A percentile compares a stretch with the other conserved stretches of the same genome.
Evolutionary conservation across 2,113 vertebrate species (phyloP).

Genomic region (Thamnophis sirtalis): DNA sequence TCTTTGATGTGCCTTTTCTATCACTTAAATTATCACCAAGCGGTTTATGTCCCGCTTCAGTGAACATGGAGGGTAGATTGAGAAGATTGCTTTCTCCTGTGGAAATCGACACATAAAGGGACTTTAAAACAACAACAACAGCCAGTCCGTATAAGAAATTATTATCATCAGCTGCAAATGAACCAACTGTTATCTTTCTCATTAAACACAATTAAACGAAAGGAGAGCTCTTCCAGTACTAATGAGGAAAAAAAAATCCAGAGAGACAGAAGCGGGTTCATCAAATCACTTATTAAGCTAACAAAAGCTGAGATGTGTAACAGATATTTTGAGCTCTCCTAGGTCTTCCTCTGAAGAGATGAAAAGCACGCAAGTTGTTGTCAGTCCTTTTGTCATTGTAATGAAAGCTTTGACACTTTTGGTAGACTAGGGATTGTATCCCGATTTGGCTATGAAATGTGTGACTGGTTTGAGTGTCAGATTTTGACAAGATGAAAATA

Average conservation of each 20-base stretch:
- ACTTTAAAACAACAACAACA: background rate
- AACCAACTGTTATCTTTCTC: constrained; percentile 43
- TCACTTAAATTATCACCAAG: background rate
- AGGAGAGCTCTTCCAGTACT: constrained; percentile 35
- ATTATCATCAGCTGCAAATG: constrained; percentile 21
- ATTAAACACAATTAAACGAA: constrained; percentile 48
- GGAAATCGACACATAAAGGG: constrained; percentile 4
- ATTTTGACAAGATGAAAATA: constrained; percentile 50
- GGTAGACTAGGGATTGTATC: constrained; percentile 23
- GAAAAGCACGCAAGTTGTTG: constrained; percentile 36
- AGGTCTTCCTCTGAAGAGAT: constrained; percentile 44
- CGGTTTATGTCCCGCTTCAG: background rate
- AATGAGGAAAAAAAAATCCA: constrained; percentile 41
- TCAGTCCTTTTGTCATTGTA: constrained; percentile 36
- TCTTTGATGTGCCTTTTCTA: background rate
- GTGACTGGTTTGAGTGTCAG: constrained; percentile 18
- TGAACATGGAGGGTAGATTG: background rate
- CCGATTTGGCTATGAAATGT: constrained; percentile 6
- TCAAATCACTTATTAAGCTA: constrained; percentile 29
- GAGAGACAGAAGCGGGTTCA: constrained; percentile 9
- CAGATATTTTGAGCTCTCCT: constrained; percentile 38
- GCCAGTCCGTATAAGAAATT: constrained; percentile 17
- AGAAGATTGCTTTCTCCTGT: background rate
- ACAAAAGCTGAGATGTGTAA: constrained; percentile 13
- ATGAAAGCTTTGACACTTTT: constrained; percentile 28